Conservation (phyloP, 2,113 vertebrate species). For the Tachysurus fulvidraco region DNA sequence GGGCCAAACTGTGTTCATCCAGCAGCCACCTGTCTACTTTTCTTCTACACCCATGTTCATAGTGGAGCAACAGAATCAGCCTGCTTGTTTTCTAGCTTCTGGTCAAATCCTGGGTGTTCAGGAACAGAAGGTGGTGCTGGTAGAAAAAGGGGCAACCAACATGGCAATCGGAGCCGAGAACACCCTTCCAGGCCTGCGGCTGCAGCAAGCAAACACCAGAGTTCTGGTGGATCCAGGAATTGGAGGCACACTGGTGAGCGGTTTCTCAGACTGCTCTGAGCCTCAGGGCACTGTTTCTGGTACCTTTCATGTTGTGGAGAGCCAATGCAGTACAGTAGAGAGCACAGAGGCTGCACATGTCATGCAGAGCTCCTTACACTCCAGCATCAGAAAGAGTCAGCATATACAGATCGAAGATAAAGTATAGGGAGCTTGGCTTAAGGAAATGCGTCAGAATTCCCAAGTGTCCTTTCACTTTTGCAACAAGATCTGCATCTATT, state of each 20-base stretch:
- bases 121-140: conserved; percentile 62
- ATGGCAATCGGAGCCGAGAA: neutral
- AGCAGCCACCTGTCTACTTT: conserved; percentile 72
- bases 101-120: conserved; percentile 53
- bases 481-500: neutral
- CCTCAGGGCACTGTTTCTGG: conserved; percentile 20
- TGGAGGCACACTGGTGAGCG: neutral
- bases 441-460: neutral
- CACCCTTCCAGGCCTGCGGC: conserved; percentile 25
- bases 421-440: neutral
- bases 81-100: conserved; percentile 61
- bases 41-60: conserved; percentile 68
- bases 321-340: conserved; percentile 34
- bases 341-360: neutral
- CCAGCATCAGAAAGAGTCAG: neutral
- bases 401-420: neutral
- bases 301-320: conserved; percentile 31
- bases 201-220: conserved; percentile 10
- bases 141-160: conserved; percentile 55
- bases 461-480: neutral
- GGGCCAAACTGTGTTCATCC: conserved; percentile 65
- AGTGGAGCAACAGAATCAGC: conserved; percentile 66
- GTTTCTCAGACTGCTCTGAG: neutral
- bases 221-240: conserved; percentile 1
- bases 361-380: neutral